phyloP scores from a whole-genome alignment of 2,888 invertebrate genomes.

The Cheilosia pagana region DNA sequence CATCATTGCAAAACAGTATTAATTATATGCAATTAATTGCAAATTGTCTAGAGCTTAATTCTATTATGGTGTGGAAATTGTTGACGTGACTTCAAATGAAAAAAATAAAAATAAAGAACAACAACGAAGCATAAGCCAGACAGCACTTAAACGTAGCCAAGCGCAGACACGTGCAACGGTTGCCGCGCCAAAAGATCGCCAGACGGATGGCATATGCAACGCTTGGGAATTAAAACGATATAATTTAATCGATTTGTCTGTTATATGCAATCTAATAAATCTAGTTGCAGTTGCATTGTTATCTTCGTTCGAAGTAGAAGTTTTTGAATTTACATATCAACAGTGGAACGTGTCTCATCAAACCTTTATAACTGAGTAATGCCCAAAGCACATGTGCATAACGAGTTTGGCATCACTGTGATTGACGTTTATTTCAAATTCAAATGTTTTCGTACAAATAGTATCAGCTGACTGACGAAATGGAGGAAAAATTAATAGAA shows the following conservation, averaged over 20 bases:
- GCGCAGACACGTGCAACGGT: slow-evolving; percentile 61
- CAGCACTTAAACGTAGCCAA: slow-evolving; percentile 55
- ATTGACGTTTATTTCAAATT: too few relatives aligned
- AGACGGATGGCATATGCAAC: slow-evolving; percentile 39
- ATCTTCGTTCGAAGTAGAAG: too few relatives aligned
- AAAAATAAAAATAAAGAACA: slow-evolving; percentile 30
- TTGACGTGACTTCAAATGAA: slow-evolving; percentile 63
- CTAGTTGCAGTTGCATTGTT: background rate
- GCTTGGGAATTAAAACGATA: slow-evolving; percentile 31
- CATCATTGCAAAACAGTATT: slow-evolving; percentile 69
- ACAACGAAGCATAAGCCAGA: slow-evolving; percentile 46
- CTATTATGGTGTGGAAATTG: slow-evolving; percentile 70
- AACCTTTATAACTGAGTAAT: too few relatives aligned
- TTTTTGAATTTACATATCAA: too few relatives aligned
- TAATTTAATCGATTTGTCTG: slow-evolving; percentile 52
- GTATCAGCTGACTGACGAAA: too few relatives aligned
- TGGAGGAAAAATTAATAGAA: too few relatives aligned
- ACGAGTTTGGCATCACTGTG: too few relatives aligned
- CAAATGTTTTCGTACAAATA: too few relatives aligned
- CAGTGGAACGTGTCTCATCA: too few relatives aligned
- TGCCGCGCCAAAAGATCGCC: slow-evolving; percentile 40
- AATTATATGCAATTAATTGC: slow-evolving; percentile 72
- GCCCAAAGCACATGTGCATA: too few relatives aligned
- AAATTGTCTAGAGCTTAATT: slow-evolving; percentile 67
- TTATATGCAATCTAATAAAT: background rate